These are phyloP conservation scores for Tolmerus cingulatus DNA, from an alignment of 2,888 invertebrate species.

Conservation along the genomic window DNA sequence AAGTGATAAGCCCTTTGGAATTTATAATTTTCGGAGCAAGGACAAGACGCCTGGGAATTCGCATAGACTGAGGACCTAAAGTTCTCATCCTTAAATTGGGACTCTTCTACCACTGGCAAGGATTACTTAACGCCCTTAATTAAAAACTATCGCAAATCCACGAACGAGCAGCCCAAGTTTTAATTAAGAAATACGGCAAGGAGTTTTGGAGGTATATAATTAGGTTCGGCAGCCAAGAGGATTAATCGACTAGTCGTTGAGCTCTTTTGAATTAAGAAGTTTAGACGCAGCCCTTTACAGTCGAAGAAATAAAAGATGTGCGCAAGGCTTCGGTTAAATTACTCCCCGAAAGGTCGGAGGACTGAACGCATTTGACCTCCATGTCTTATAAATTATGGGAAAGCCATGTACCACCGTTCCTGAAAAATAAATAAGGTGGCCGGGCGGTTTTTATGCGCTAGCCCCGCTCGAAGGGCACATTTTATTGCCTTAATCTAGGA, in stretches of 20 bases:
- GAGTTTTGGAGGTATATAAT: neutral
- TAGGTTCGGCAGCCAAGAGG: neutral
- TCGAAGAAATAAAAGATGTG: neutral
- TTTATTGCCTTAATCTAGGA: neutral
- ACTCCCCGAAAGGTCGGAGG: neutral
- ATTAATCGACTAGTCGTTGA: neutral
- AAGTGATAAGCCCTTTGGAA: neutral
- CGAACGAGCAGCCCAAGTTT: neutral
- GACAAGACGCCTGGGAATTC: neutral
- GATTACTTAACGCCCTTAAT: neutral
- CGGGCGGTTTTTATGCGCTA: neutral
- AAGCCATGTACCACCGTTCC: neutral
- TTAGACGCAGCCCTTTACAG: neutral
- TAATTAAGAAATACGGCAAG: neutral
- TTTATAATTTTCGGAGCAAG: neutral
- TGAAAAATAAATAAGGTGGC: neutral
- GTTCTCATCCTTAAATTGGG: neutral
- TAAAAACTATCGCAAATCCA: neutral
- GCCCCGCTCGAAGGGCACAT: neutral
- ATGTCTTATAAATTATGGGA: neutral
- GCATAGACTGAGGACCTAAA: neutral
- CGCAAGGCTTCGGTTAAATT: neutral
- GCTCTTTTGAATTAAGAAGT: neutral
- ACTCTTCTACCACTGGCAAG: neutral
- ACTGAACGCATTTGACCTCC: neutral